These are phyloP conservation scores for Sphaerodactylus townsendi DNA, from an alignment of 2,113 vertebrate genomes.

Conservation along the genomic window DNA sequence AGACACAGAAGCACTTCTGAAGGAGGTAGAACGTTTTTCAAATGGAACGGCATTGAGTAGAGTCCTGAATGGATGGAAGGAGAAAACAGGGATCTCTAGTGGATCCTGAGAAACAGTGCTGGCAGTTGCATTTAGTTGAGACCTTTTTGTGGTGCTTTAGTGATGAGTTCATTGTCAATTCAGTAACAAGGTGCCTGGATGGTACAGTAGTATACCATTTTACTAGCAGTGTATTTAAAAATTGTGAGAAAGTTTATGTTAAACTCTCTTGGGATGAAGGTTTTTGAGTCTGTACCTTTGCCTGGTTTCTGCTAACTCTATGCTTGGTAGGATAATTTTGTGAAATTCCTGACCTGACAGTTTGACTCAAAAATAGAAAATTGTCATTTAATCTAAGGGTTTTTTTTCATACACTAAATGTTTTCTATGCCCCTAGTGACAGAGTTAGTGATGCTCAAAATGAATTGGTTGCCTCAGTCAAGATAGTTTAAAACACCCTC, in stretches of 20 bases:
- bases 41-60: neutral
- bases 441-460: neutral
- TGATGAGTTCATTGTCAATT: too few relatives aligned
- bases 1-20: conserved; percentile 87
- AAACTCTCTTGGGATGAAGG: neutral
- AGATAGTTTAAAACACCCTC: neutral
- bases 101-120: neutral
- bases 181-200: too few relatives aligned
- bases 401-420: too few relatives aligned
- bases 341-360: neutral
- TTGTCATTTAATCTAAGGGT: too few relatives aligned
- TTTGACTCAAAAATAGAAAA: neutral
- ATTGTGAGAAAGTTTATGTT: neutral
- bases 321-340: neutral
- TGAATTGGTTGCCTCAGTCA: neutral
- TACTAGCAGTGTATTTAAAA: neutral
- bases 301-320: neutral
- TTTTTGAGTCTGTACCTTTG: neutral
- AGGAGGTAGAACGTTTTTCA: conserved; percentile 79
- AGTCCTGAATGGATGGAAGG: too few relatives aligned
- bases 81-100: neutral
- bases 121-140: neutral
- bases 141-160: too few relatives aligned
- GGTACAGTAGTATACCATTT: too few relatives aligned
- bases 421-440: neutral